A percentile compares a stretch with the other conserved stretches of the same genome.
phyloP scores from a whole-genome alignment of 2,888 invertebrate species.

The Lasioglossum figueresi region DNA sequence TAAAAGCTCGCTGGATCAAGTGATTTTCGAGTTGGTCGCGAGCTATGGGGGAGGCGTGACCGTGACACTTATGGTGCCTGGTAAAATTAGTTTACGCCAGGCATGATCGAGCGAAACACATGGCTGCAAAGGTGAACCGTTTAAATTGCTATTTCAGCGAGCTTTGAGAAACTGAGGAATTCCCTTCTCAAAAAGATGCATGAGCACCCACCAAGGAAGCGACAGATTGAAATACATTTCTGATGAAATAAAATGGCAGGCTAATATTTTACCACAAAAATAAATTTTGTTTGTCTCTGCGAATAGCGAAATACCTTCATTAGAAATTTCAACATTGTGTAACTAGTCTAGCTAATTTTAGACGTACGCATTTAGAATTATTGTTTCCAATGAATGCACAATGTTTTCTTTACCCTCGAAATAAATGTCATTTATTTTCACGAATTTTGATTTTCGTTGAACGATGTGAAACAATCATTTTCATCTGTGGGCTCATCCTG shows the following conservation, averaged over 20 bases:
- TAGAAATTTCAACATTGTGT: background rate
- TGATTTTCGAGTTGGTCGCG: conserved; percentile 50
- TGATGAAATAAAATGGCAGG: background rate
- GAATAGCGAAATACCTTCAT: background rate
- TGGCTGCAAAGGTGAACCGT: background rate
- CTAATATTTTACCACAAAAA: background rate
- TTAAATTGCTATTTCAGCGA: background rate
- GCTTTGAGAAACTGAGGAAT: background rate
- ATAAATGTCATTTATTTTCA: background rate
- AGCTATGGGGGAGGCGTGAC: conserved; percentile 14
- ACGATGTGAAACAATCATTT: background rate
- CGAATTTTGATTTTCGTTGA: background rate
- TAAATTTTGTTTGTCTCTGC: background rate
- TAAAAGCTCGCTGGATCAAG: conserved; percentile 49
- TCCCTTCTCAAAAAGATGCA: background rate
- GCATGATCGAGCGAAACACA: conserved; percentile 9
- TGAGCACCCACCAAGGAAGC: background rate
- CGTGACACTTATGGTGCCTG: conserved; percentile 29
- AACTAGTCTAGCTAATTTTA: background rate
- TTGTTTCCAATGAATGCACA: background rate
- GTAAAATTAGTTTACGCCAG: conserved; percentile 43
- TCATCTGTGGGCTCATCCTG: background rate
- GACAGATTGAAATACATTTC: background rate
- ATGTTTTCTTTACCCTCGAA: too few relatives aligned
- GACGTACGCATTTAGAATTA: background rate